Evolutionary conservation across 2,113 vertebrate species (phyloP), one percentile per base, ranked within the genome.

Genomic region (Serinus canaria): DNA sequence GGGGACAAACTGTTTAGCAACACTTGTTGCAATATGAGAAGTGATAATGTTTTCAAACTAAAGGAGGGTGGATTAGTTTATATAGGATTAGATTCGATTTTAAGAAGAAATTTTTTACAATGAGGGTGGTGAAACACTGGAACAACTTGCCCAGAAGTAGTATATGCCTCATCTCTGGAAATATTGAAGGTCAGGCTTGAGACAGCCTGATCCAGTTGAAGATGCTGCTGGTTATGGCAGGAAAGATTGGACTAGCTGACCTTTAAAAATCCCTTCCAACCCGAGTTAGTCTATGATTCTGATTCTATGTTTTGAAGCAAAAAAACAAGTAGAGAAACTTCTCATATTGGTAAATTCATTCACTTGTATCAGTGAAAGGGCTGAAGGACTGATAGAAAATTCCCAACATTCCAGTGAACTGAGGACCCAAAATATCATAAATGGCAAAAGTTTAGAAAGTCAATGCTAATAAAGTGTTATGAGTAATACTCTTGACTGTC

Each of bases 361-460:
- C 44, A 64, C 15, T 84, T 7, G 5, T 31, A 27, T 27, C 20
- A 24, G 11, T 68, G 37, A 60, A 89, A 91, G 9, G 17, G 5
- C 18, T 62, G n/a, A 88, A 80, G 22, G 28, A 63, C 7, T 55
- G 27, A 62, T 50, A 17, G 47, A 76, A 78, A 76, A n/a, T 1
- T 7, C 12, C 25, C 21, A 50, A 27, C 9, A 44, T 82, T 53
- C 11, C 11, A n/a, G 27, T 62, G 50, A 90, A 50, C 5, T 50
- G 13, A 49, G 7, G 39, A 66, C 9, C 39, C 50, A 31, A 90
- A 74, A 80, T 70, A 58, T 47, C 58, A 90, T 39, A 85, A 95
- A 93, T 28, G 22, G 7, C 10, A 90, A 85, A 89, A 56, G 15
- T 91, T 87, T 47, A 81, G 69, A 56, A 91, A 91, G 55, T 74